Evolutionary conservation across 2,888 invertebrate genomes (phyloP), one percentile per base, ranked within the genome.

Genomic region (Disparrhopalites patrizii): DNA sequence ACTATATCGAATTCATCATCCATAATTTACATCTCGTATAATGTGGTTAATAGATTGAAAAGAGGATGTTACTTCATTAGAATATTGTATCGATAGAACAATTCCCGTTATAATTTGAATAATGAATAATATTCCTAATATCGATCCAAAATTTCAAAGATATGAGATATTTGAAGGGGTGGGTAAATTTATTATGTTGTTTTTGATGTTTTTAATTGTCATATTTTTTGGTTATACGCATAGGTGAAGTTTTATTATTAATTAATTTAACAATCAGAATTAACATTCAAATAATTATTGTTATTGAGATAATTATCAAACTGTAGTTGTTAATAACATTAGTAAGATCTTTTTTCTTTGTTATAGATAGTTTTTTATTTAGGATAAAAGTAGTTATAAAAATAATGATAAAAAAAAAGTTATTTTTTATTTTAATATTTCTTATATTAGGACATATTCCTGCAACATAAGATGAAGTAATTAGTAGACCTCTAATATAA

Each of bases 21-120:
- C 87, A 77, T 84, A 83, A 77, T 86, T 87, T 70, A 87, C 84
- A 81, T 88, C 84, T 77, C 86, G 86, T 31, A 84, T 84, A 80
- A 88, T 88, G 78, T 87, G 86, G 72, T 83, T 82, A 36, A 88
- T 81, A 76, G 85, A 86, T 76, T 82, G 80, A 81, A 88, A 88
- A 0, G 87, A 86, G 79, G 83, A 68, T 74, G 82, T 81, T 77
- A 85, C 82, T 80, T 86, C 82, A 13, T 86, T 82, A 20, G 83
- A 82, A 76, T 87, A 88, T 76, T 88, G 86, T 83, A 88, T 86
- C 0, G 87, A 83, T 81, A 88, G 77, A 78, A 88, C 86, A 77
- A 88, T 74, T 50, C 87, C 88, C 28, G 86, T 85, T 65, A 85
- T 69, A 80, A 87, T 85, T 85, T 88, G 87, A 67, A 83, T 82